Percentiles rank a stretch among this genome's conserved stretches.
Evolutionary conservation across 1,140 invertebrate species (phyloP).

Genomic region (Chelonus insularis): DNA sequence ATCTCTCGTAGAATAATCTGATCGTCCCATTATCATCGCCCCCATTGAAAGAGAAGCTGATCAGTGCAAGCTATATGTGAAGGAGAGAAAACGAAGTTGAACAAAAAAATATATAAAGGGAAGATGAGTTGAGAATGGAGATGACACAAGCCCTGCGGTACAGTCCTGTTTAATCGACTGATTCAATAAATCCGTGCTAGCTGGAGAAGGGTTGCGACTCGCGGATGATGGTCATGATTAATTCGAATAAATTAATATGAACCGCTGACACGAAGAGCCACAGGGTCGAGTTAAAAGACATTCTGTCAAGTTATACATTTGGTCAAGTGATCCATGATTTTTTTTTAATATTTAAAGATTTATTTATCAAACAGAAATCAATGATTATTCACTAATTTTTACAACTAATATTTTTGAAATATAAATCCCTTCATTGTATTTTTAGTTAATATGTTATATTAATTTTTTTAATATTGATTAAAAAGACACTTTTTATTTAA

Average conservation of each 20-base stretch:
- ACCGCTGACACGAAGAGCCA: slow-evolving; percentile 49
- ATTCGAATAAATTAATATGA: slow-evolving; percentile 59
- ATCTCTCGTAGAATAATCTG: slow-evolving; percentile 24
- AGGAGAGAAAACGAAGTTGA: slow-evolving; percentile 3
- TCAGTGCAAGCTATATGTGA: slow-evolving; percentile 1
- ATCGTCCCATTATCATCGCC: slow-evolving; percentile 19
- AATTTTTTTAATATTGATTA: too few species aligned
- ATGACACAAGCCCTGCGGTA: slow-evolving; percentile 23
- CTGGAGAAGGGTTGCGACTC: slow-evolving; percentile 42
- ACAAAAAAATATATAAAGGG: slow-evolving; percentile 1
- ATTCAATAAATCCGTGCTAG: slow-evolving; percentile 60
- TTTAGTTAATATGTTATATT: too few species aligned
- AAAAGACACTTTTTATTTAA: too few species aligned
- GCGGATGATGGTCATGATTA: slow-evolving; percentile 52
- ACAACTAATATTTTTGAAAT: too few species aligned
- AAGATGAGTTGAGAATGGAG: slow-evolving; percentile 4
- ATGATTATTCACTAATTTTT: too few species aligned
- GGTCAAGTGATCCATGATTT: background rate
- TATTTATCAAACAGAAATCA: too few species aligned
- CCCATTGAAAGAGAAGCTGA: background rate
- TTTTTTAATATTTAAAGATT: background rate
- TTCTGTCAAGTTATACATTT: background rate
- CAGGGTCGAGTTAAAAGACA: slow-evolving; percentile 42
- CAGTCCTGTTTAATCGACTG: slow-evolving; percentile 50
- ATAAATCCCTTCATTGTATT: too few species aligned